Conservation (phyloP, 1,140 invertebrate genomes). For the Ooceraea biroi region DNA sequence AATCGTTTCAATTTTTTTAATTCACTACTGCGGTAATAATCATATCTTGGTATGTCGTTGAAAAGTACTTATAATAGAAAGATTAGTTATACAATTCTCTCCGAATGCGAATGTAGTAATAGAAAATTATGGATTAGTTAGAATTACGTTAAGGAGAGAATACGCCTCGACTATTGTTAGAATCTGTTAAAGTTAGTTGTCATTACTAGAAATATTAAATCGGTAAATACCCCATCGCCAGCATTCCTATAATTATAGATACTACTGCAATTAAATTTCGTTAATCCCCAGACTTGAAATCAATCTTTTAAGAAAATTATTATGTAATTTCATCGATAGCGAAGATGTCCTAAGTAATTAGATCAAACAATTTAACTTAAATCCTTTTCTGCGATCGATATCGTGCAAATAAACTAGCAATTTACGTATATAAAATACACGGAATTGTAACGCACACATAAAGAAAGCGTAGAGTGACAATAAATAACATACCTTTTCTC, state of each 20-base stretch:
- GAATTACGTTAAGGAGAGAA: not conserved
- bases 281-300: not conserved
- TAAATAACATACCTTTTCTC: slow-evolving; percentile 89
- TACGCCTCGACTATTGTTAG: not conserved
- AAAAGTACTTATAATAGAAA: not conserved
- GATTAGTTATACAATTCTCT: not conserved
- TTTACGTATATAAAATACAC: slow-evolving; percentile 2
- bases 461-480: not conserved
- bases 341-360: not conserved
- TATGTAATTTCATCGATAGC: not conserved
- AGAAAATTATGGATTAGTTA: not conserved
- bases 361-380: not conserved
- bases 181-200: not conserved
- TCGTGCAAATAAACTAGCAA: slow-evolving; percentile 11
- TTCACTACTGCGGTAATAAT: no score
- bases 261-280: not conserved
- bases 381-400: not conserved
- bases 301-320: not conserved
- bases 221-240: not conserved
- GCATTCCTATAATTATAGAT: not conserved
- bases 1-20: not conserved
- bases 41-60: not conserved
- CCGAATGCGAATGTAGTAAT: not conserved
- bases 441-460: not conserved
- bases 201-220: not conserved